Percentiles rank a stretch among this genome's conserved stretches.
These are phyloP conservation scores for Scaptomyza montana DNA, from an alignment of 1,140 invertebrate species.

Conservation along the genomic window DNA sequence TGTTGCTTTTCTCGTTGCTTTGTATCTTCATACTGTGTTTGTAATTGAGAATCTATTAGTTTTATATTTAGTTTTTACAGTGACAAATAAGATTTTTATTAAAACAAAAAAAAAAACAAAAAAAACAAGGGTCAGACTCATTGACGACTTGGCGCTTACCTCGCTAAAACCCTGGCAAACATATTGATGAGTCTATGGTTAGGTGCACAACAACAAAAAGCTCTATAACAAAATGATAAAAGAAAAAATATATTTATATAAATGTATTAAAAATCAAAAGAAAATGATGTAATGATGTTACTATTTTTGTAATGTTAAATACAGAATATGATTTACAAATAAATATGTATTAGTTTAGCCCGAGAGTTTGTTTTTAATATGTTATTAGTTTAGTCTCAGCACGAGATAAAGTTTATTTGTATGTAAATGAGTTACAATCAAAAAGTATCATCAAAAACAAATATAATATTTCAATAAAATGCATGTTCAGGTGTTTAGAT, in stretches of 20 bases:
- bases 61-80: neutral
- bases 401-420: no score
- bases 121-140: no score
- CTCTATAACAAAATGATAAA: constrained; percentile 41
- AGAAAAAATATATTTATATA: neutral
- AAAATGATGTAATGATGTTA: neutral
- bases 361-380: no score
- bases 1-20: constrained; percentile 24
- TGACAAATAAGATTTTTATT: no score
- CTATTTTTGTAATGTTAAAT: neutral
- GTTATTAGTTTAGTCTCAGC: no score
- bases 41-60: neutral
- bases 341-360: no score
- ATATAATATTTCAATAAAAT: no score
- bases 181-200: constrained; percentile 30
- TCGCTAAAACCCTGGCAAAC: constrained; percentile 33
- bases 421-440: no score
- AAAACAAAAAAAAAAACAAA: no score
- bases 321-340: no score
- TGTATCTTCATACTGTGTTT: constrained; percentile 14
- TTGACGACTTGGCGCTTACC: constrained; percentile 30
- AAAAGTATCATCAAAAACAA: no score
- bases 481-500: no score
- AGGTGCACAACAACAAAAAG: constrained; percentile 54
- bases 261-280: constrained; percentile 3